phyloP scores from a whole-genome alignment of 1,140 invertebrate genomes.

The Zaprionus africanus region DNA sequence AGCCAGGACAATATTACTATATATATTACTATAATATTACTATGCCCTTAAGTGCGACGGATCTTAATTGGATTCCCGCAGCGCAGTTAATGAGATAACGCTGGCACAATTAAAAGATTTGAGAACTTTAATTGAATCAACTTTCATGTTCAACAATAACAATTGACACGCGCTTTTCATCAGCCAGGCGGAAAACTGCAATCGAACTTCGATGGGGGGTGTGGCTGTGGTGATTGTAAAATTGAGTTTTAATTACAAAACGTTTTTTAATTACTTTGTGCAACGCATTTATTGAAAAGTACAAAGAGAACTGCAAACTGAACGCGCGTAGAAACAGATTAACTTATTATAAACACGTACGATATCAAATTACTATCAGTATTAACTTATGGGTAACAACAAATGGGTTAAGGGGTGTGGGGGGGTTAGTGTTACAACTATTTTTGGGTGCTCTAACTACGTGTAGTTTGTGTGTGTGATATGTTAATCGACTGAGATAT shows the following conservation, averaged over 20 bases:
- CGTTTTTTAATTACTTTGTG: constrained; percentile 32
- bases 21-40: too few relatives aligned
- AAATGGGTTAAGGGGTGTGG: constrained; percentile 32
- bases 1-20: constrained; percentile 15
- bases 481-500: constrained; percentile 16
- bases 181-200: not conserved
- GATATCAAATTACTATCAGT: not conserved
- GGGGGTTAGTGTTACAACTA: constrained; percentile 53
- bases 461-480: constrained; percentile 57
- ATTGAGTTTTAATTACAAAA: constrained; percentile 18
- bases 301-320: constrained; percentile 31
- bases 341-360: not conserved
- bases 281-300: constrained; percentile 65
- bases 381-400: constrained; percentile 49
- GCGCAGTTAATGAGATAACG: constrained; percentile 26
- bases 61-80: constrained; percentile 26
- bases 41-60: not conserved
- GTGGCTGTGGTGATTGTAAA: too few relatives aligned
- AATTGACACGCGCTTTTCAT: constrained; percentile 23
- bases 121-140: not conserved
- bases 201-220: not conserved
- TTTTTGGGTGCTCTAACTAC: constrained; percentile 68
- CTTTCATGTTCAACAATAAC: constrained; percentile 4
- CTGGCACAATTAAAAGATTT: not conserved
- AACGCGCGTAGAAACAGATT: not conserved